phyloP scores from a whole-genome alignment of 2,888 invertebrate genomes.

The Mythimna vitellina region DNA sequence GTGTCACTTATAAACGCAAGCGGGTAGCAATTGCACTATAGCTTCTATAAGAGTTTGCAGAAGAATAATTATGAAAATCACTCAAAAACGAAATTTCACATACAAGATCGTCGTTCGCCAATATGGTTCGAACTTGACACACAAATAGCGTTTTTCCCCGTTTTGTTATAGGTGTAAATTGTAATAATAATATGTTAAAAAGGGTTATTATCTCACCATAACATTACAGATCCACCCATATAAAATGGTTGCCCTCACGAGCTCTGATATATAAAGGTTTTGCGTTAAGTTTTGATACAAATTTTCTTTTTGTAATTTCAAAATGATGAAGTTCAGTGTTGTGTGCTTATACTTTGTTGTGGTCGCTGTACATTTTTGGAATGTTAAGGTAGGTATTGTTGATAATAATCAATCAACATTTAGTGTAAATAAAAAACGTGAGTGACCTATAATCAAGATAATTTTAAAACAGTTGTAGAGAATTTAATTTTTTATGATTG shows the following conservation, averaged over 20 bases:
- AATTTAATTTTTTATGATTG: neutral
- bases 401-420: neutral
- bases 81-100: neutral
- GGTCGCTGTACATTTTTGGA: constrained; percentile 29
- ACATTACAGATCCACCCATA: constrained; percentile 26
- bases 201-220: constrained; percentile 30
- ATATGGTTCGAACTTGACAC: constrained; percentile 49
- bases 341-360: constrained; percentile 33
- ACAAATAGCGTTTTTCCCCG: neutral
- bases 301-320: constrained; percentile 14
- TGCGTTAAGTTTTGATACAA: neutral
- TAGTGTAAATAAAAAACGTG: neutral
- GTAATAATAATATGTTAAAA: constrained; percentile 5
- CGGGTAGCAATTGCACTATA: neutral
- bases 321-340: constrained; percentile 51
- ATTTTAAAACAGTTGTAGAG: neutral
- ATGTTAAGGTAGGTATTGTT: constrained; percentile 33
- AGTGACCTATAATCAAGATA: neutral
- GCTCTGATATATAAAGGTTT: constrained; percentile 36
- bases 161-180: constrained; percentile 27
- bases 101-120: neutral
- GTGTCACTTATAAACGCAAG: neutral
- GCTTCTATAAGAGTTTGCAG: neutral
- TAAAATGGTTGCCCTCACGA: constrained; percentile 18
- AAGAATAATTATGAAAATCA: neutral